Conservation (phyloP, 2,797 vertebrate species). For the Pseudochaenichthys georgianus region DNA sequence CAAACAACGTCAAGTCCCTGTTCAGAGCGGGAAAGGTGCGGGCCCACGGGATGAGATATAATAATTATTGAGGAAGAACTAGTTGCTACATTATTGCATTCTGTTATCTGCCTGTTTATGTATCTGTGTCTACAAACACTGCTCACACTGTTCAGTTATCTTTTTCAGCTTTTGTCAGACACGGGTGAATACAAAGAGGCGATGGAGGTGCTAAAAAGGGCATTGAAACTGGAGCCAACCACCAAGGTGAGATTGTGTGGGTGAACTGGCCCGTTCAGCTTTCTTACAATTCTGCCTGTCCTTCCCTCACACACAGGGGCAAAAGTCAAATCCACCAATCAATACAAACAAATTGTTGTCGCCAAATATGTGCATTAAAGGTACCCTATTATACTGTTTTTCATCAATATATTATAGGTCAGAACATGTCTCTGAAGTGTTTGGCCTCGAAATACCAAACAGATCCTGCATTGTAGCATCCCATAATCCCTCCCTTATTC, state of each 20-base stretch:
- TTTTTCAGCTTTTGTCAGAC: slow-evolving; percentile 88
- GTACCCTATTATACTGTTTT: too few relatives aligned
- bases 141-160: slow-evolving; percentile 38
- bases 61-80: slow-evolving; percentile 10
- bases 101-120: slow-evolving; percentile 21
- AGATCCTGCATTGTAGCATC: too few relatives aligned
- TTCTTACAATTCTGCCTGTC: slow-evolving; percentile 24
- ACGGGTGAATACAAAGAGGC: slow-evolving; percentile 86
- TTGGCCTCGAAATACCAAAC: too few relatives aligned
- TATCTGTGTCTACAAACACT: slow-evolving; percentile 19
- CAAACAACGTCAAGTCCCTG: slow-evolving; percentile 87
- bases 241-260: slow-evolving; percentile 85
- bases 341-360: neutral
- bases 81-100: slow-evolving; percentile 6
- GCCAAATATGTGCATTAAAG: too few relatives aligned
- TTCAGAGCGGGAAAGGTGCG: slow-evolving; percentile 88
- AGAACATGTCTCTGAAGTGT: too few relatives aligned
- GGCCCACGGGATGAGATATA: neutral
- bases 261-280: slow-evolving; percentile 11
- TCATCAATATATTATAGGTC: too few relatives aligned
- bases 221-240: slow-evolving; percentile 89
- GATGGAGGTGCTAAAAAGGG: slow-evolving; percentile 85
- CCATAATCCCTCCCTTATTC: too few relatives aligned
- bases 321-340: neutral
- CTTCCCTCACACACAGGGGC: slow-evolving; percentile 1